These are phyloP conservation scores for Amphipyra tragopoginis DNA, from an alignment of 2,888 invertebrate genomes.

Conservation along the genomic window DNA sequence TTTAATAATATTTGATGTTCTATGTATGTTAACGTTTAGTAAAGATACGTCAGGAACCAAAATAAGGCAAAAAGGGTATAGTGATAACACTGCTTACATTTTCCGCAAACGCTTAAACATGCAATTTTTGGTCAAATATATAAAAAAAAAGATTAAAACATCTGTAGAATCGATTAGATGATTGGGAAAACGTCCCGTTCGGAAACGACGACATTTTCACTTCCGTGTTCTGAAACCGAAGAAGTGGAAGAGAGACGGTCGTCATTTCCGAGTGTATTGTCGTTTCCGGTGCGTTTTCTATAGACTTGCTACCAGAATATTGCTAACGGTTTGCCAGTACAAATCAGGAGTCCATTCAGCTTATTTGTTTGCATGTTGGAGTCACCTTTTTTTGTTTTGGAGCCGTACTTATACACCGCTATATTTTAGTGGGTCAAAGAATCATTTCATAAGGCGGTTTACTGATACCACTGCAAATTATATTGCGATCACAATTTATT, in stretches of 20 bases:
- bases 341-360: constrained; percentile 25
- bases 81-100: no score
- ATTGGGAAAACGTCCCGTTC: constrained; percentile 52
- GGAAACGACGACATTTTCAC: constrained; percentile 55
- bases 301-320: constrained; percentile 45
- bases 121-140: constrained; percentile 1
- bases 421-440: background rate
- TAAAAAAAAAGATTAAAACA: constrained; percentile 39
- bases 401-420: no score
- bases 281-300: constrained; percentile 56
- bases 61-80: no score
- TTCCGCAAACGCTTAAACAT: background rate
- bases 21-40: no score
- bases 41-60: no score
- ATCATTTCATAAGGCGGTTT: background rate
- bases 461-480: no score
- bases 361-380: constrained; percentile 14
- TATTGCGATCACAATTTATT: no score
- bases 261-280: constrained; percentile 61
- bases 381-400: background rate
- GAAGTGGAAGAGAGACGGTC: constrained; percentile 56
- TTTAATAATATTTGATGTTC: no score
- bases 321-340: constrained; percentile 33
- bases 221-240: constrained; percentile 55
- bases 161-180: constrained; percentile 46